These are phyloP conservation scores for Cyrtonyx montezumae DNA, from an alignment of 2,113 vertebrate species.

Conservation along the genomic window DNA sequence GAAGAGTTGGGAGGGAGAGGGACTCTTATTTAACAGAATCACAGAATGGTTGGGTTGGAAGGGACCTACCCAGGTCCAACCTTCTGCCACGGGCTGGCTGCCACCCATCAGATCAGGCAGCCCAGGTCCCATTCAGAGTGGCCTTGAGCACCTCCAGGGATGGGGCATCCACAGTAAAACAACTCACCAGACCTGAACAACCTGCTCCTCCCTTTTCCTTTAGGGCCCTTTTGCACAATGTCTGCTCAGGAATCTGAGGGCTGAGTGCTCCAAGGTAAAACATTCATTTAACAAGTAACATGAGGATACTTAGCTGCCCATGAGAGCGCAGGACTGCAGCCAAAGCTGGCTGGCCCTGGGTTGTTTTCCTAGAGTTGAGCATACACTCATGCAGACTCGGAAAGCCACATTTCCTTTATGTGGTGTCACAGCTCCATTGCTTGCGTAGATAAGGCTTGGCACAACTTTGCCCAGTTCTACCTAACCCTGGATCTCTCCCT, in stretches of 20 bases:
- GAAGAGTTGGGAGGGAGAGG: background rate
- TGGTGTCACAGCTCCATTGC: background rate
- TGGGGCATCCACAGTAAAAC: background rate
- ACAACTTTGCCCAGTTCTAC: fast-evolving
- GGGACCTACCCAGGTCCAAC: too few species aligned
- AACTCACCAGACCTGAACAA: background rate
- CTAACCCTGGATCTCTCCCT: background rate
- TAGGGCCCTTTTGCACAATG: background rate
- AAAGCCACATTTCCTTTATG: background rate
- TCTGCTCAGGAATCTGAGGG: background rate
- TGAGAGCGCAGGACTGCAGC: background rate
- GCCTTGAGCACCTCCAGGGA: background rate
- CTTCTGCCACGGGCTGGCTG: too few species aligned
- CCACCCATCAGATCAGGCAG: background rate
- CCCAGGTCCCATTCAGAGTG: background rate
- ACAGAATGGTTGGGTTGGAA: too few species aligned
- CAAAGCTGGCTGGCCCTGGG: background rate
- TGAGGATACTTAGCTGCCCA: background rate
- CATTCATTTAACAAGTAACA: background rate
- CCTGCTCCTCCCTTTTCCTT: background rate
- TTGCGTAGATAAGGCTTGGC: background rate
- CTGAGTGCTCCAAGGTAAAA: background rate
- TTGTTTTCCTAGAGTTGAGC: background rate
- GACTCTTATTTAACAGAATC: background rate
- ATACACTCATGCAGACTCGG: background rate